Conservation (phyloP, 2,888 invertebrate genomes). For the Yponomeuta cagnagella region DNA sequence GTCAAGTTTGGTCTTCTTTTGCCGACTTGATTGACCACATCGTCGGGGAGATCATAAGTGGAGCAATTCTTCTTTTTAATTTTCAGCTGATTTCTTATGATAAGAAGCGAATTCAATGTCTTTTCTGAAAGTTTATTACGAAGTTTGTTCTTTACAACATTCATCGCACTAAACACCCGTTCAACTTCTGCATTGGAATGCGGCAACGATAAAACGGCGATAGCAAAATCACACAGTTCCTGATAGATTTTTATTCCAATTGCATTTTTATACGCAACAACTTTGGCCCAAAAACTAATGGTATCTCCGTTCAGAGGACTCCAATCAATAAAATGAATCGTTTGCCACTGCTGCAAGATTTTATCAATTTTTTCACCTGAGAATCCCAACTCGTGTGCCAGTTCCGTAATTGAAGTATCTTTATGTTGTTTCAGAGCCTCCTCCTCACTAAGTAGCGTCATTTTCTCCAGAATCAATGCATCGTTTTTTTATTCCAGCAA, state of each 20-base stretch:
- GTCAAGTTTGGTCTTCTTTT: too few species aligned
- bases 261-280: conserved; percentile 16
- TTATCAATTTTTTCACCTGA: too few species aligned
- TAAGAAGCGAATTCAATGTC: conserved; percentile 8
- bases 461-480: too few species aligned
- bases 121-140: conserved; percentile 5
- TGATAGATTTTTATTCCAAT: conserved; percentile 15
- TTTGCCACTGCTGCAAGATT: too few species aligned
- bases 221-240: conserved; percentile 18
- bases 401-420: too few species aligned
- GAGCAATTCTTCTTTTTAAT: neutral
- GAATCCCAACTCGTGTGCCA: too few species aligned
- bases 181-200: conserved; percentile 22
- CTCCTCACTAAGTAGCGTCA: too few species aligned
- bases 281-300: conserved; percentile 3
- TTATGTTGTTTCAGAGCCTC: too few species aligned
- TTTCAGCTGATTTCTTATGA: conserved; percentile 7
- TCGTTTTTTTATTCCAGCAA: too few species aligned
- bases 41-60: conserved; percentile 4
- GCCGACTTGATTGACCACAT: conserved; percentile 4
- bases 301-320: neutral
- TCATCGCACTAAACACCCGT: conserved; percentile 19
- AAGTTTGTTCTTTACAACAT: conserved; percentile 14
- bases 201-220: conserved; percentile 17
- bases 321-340: too few species aligned